Conservation (phyloP, 1,140 invertebrate species). For the Eumeta japonica region DNA sequence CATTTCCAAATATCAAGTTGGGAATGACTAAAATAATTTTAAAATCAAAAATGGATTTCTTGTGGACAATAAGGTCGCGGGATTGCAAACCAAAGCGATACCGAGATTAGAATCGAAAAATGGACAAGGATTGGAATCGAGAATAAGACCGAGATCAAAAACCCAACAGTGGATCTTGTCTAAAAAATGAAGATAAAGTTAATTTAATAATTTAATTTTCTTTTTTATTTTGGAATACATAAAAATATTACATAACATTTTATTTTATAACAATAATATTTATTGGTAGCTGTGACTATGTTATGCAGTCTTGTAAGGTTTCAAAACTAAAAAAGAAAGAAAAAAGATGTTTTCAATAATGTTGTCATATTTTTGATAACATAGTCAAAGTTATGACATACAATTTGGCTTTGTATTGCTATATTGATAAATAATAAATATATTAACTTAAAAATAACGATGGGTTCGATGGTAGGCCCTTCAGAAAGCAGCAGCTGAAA, state of each 20-base stretch:
- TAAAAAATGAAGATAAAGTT: too few relatives aligned
- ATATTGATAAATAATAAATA: conserved; percentile 21
- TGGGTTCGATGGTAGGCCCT: conserved; percentile 26
- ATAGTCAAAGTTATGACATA: conserved; percentile 41
- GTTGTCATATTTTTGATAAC: conserved; percentile 22
- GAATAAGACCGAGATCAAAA: too few relatives aligned
- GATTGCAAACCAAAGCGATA: too few relatives aligned
- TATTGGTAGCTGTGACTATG: conserved; percentile 50
- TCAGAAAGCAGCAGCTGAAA: conserved; percentile 54
- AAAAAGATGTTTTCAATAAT: too few relatives aligned
- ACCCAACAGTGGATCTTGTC: too few relatives aligned
- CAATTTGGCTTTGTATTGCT: conserved; percentile 20
- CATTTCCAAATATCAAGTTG: too few relatives aligned
- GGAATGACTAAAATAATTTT: too few relatives aligned
- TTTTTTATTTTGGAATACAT: conserved; percentile 48
- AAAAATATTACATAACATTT: conserved; percentile 34
- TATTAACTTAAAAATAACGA: conserved; percentile 21
- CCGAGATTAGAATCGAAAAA: too few relatives aligned
- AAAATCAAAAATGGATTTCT: too few relatives aligned
- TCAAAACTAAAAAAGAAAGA: too few relatives aligned
- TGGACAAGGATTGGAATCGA: too few relatives aligned
- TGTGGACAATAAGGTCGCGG: too few relatives aligned
- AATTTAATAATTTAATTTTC: conserved; percentile 36
- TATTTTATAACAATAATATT: conserved; percentile 37
- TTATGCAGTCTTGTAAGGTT: conserved; percentile 54